These are phyloP conservation scores for Actenoides hombroni DNA, from an alignment of 2,113 vertebrate species.

Conservation along the genomic window DNA sequence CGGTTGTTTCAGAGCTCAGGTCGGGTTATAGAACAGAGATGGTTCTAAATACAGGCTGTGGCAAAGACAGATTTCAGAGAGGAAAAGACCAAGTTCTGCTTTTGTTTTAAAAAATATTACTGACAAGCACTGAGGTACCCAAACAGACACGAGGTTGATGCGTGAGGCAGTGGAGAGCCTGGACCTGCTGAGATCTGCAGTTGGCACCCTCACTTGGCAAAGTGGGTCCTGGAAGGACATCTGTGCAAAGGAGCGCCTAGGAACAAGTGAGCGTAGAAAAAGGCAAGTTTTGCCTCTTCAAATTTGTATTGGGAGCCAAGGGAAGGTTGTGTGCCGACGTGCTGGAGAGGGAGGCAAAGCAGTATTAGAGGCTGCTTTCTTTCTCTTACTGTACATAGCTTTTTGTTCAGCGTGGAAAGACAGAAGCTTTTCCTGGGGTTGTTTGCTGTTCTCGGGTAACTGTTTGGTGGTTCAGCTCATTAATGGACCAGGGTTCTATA, in stretches of 20 bases:
- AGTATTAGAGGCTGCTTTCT: not conserved
- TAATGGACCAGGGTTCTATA: not conserved
- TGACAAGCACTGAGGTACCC: not conserved
- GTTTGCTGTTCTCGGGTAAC: not conserved
- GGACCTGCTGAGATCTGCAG: rapidly evolving
- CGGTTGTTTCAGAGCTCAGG: not conserved
- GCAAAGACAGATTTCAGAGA: not conserved
- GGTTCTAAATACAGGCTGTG: not conserved
- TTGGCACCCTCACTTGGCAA: not conserved
- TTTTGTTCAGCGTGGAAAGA: constrained; percentile 26
- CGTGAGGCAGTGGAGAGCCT: not conserved
- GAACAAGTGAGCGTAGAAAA: not conserved
- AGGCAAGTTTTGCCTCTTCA: not conserved
- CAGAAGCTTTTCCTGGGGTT: not conserved
- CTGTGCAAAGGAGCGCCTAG: not conserved
- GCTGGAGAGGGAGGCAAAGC: not conserved
- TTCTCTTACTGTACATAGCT: not conserved
- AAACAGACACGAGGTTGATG: not conserved
- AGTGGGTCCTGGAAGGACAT: not conserved
- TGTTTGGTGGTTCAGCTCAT: not conserved
- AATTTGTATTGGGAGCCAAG: not conserved
- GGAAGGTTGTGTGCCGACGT: not conserved
- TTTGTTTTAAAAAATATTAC: not conserved
- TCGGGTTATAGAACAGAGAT: not conserved
- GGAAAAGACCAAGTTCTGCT: not conserved